Conservation (phyloP, 37 sponge, comb jelly and placozoan genomes). For the Dysidea cf. avara region DNA sequence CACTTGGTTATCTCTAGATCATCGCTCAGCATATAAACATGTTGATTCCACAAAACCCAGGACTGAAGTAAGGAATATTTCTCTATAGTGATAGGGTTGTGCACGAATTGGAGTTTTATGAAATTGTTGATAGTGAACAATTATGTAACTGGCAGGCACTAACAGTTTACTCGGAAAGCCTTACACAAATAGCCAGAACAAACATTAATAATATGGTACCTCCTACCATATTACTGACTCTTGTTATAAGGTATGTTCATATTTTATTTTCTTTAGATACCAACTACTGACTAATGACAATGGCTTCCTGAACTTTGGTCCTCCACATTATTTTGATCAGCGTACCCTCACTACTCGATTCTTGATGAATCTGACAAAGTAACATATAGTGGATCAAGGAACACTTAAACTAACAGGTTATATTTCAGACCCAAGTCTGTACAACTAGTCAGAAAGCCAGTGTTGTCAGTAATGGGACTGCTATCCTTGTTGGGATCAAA, state of each 20-base stretch:
- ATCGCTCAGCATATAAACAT: conserved; percentile 26
- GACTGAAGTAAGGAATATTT: conserved; percentile 9
- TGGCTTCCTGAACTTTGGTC: conserved; percentile 51
- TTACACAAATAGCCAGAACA: too few relatives aligned
- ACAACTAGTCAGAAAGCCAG: conserved; percentile 43
- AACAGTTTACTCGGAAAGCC: too few relatives aligned
- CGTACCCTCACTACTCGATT: conserved; percentile 46
- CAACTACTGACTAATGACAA: conserved; percentile 48
- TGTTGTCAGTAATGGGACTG: conserved; percentile 35
- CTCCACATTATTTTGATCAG: conserved; percentile 36
- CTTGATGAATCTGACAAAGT: conserved; percentile 44
- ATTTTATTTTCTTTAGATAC: conserved; percentile 13
- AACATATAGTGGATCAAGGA: too few relatives aligned
- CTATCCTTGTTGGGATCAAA: conserved; percentile 35
- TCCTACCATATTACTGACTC: too few relatives aligned
- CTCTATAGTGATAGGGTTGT: too few relatives aligned
- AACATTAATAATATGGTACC: too few relatives aligned
- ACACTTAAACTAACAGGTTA: too few relatives aligned
- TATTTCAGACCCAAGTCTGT: conserved; percentile 26
- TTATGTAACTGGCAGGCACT: too few relatives aligned
- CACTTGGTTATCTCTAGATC: background rate
- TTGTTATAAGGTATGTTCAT: too few relatives aligned
- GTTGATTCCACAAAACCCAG: conserved; percentile 17
- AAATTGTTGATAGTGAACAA: too few relatives aligned
- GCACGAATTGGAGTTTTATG: too few relatives aligned